Evolutionary conservation across 2,113 vertebrate genomes (phyloP), one percentile per base, ranked within the genome.

Genomic region (Polypterus bichir): DNA sequence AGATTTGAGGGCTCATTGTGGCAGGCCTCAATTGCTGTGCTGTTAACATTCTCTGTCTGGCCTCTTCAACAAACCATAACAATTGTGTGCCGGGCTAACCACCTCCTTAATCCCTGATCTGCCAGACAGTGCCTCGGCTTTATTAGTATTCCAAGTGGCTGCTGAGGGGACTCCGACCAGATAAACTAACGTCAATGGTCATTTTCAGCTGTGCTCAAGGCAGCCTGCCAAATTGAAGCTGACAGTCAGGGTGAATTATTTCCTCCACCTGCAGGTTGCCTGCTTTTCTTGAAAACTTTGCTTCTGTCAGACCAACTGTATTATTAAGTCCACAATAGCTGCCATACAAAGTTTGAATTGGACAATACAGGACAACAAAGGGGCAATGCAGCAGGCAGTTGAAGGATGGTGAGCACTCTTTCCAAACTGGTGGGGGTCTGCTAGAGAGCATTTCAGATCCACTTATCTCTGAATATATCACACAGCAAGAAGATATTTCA

Each of bases 241-340:
- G 68, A 72, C 66, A 70, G 65, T 57, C 67, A 47, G 59, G 59
- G 59, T 51, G 57, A 64, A 68, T 72, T 68, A 64, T 65, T 72
- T 70, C 62, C 66, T 63, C 55, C 47, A 61, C 7, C 61, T 49
- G 59, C 58, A 47, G 47, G 46, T 59, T 60, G 57, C 56, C 59
- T 55, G 27, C 27, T 27, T 57, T 68, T 54, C 54, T 54, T 65
- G 63, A 60, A 57, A 27, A 27, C 27, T 27, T 27, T 27, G 27
- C 27, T 27, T 27, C 27, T 27, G 27, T 27, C 27, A 27, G 27
- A 27, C 27, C 27, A 27, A 27, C 27, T 27, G 27, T 27, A 27
- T 27, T 27, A 27, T 27, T 27, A 27, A 27, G 27, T 27, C 27
- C 27, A 27, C 27, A 27, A 27, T 27, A 27, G 27, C 27, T 27